These are phyloP conservation scores for Orientallactaga sibirica DNA, from an alignment of 2,797 vertebrate species.

Conservation along the genomic window DNA sequence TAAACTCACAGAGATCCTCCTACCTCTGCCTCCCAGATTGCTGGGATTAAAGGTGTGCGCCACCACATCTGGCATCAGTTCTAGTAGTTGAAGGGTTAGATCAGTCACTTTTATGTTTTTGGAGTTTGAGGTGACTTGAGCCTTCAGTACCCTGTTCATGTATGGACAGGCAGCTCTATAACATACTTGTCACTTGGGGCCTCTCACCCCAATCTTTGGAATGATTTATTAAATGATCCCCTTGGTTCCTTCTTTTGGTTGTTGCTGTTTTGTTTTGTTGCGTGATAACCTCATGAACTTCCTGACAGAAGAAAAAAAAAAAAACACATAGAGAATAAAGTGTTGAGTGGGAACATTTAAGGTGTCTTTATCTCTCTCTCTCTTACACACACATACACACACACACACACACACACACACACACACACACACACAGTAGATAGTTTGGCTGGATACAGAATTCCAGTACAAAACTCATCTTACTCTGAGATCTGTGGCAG, in stretches of 20 bases:
- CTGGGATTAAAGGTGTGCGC: too few relatives aligned
- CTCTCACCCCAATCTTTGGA: not conserved
- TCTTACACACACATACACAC: too few relatives aligned
- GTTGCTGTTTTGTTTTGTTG: not conserved
- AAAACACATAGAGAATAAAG: not conserved
- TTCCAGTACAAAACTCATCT: conserved; percentile 10
- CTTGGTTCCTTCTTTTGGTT: not conserved
- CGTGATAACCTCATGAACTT: not conserved
- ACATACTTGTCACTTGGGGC: not conserved
- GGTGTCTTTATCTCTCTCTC: too few relatives aligned
- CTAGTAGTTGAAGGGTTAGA: not conserved
- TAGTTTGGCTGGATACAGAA: conserved; percentile 43
- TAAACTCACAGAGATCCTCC: too few relatives aligned
- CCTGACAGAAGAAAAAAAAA: not conserved
- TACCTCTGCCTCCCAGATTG: too few relatives aligned
- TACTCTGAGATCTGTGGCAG: not conserved
- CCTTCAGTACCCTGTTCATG: rapidly evolving
- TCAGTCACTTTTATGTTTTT: not conserved
- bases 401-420: too few relatives aligned
- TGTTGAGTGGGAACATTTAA: not conserved
- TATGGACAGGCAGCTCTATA: not conserved
- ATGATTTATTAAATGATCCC: not conserved
- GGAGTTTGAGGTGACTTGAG: not conserved
- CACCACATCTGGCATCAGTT: not conserved
- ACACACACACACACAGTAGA: not conserved